Conservation (phyloP, 2,888 invertebrate genomes). For the Odontomyia ornata region DNA sequence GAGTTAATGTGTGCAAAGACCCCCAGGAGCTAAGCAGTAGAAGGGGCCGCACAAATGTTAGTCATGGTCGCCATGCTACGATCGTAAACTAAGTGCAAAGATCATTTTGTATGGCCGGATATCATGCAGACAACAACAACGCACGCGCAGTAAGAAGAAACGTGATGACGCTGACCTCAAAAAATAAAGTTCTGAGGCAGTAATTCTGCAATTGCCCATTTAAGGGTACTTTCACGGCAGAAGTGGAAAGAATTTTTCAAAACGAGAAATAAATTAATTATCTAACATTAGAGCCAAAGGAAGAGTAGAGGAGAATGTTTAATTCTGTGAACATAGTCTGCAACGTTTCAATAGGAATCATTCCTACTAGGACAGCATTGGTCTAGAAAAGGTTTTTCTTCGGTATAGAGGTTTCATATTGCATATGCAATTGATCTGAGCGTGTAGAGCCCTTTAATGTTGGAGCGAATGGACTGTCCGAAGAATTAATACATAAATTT, state of each 20-base stretch:
- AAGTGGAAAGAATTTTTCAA: no score
- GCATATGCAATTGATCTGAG: no score
- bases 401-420: no score
- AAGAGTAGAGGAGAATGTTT: neutral
- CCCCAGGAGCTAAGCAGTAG: slow-evolving; percentile 6
- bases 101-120: slow-evolving; percentile 34
- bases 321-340: no score
- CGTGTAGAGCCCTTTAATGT: neutral
- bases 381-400: no score
- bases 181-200: neutral
- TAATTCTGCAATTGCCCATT: neutral
- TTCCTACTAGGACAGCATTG: no score
- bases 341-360: no score
- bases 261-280: neutral
- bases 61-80: neutral
- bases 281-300: neutral
- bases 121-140: slow-evolving; percentile 43
- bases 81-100: slow-evolving; percentile 31
- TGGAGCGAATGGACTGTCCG: neutral
- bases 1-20: slow-evolving; percentile 16
- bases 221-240: neutral
- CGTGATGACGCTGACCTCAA: slow-evolving; percentile 26
- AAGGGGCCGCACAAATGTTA: slow-evolving; percentile 19
- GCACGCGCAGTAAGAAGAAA: slow-evolving; percentile 22
- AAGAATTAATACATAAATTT: slow-evolving; percentile 32